Base-by-base conservation (phyloP, 2,797 vertebrate species). In the Etheostoma perlongum region DNA sequence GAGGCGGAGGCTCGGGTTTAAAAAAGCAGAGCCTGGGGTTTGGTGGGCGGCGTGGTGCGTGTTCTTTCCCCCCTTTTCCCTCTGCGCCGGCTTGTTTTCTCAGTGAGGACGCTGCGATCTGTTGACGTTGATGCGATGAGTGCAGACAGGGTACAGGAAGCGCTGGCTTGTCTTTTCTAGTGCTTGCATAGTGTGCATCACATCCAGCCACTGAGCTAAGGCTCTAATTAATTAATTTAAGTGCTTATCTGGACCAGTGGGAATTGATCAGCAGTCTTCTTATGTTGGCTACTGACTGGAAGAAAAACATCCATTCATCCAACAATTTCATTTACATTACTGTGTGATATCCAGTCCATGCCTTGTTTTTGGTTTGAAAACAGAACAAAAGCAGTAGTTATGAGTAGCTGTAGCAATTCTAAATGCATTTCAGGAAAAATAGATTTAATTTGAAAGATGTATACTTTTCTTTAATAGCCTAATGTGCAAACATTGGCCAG, bases 21-120 rank as follows among this genome's bases (percentile, higher is more conserved):
- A 94, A 92, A 93, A 93, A 94, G 95, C 94, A 95, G 94, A 95
- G 94, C 91, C 94, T 91, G 93, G 87, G 93, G 94, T 94, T 94
- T 95, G 93, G 93, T 95, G 95, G 94, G 92, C 87, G 92, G 93
- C 94, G 87, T 95, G 92, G 91, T 92, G 85, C 87, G 87, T 87
- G 85, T 76, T 82, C 79, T 83, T 52, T 72, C 36, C 57, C 67
- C 67, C 64, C 72, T 65, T 76, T 75, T 67, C 3, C 4, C 92
- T 95, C 93, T 86, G 88, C 83, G 92, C 92, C 81, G 82, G 74
- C 91, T 90, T 69, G 85, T 88, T 91, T 90, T 81, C 83, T 78
- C 78, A 1, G 84, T 2, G 71, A 82, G 82, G 83, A 88, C 25
- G 25, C 85, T 47, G 88, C 72, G 61, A 82, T 93, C 74, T 76